Conservation (phyloP, 1,140 invertebrate species). For the Antheraea mylitta region DNA sequence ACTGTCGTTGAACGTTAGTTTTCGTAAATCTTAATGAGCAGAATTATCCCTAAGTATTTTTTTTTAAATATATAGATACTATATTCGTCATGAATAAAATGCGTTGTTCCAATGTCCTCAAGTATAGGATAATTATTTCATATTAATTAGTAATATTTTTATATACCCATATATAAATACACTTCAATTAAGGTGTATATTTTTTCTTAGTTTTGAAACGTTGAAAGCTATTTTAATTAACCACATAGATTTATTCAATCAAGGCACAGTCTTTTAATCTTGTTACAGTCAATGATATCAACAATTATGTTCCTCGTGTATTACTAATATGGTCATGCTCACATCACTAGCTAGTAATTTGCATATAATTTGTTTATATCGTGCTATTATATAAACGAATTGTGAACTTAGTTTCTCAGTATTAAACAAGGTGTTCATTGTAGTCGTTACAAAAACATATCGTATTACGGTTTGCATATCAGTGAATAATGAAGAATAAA, state of each 20-base stretch:
- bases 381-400: not conserved
- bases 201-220: too few relatives aligned
- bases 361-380: slow-evolving; percentile 13
- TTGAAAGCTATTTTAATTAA: too few relatives aligned
- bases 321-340: slow-evolving; percentile 24
- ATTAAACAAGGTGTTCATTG: not conserved
- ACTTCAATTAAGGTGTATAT: too few relatives aligned
- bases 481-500: slow-evolving; percentile 45
- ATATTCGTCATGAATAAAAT: too few relatives aligned
- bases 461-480: not conserved
- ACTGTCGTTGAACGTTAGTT: too few relatives aligned
- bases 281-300: slow-evolving; percentile 68
- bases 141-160: too few relatives aligned
- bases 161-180: too few relatives aligned
- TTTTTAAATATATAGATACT: too few relatives aligned
- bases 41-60: too few relatives aligned
- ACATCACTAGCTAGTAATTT: not conserved
- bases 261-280: slow-evolving; percentile 36
- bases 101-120: too few relatives aligned
- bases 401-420: not conserved
- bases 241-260: not conserved
- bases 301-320: slow-evolving; percentile 51
- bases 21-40: too few relatives aligned
- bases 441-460: not conserved
- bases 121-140: too few relatives aligned